phyloP scores from a whole-genome alignment of 1,140 invertebrate species.

The Homarus americanus region DNA sequence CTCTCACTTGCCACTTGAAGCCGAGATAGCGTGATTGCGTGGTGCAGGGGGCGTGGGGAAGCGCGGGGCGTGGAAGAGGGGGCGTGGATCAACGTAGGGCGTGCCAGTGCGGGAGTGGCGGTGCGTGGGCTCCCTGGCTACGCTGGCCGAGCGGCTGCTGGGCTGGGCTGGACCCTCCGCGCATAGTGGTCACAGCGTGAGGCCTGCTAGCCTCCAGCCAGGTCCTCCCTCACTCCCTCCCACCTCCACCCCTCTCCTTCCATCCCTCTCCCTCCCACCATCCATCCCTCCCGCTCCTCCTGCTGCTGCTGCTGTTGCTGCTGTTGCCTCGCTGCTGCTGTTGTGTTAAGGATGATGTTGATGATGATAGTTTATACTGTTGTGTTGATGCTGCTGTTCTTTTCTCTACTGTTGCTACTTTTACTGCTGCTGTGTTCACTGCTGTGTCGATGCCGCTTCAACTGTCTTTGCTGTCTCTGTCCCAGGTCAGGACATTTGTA shows the following conservation, averaged over 20 bases:
- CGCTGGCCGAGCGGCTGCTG: neutral
- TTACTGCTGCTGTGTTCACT: neutral
- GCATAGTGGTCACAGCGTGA: slow-evolving; percentile 51
- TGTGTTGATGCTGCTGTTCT: neutral
- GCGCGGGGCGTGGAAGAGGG: neutral
- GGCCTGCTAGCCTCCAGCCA: slow-evolving; percentile 43
- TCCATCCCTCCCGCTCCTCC: neutral
- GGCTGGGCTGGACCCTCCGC: slow-evolving; percentile 9
- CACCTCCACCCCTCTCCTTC: neutral
- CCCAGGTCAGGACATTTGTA: too few relatives aligned
- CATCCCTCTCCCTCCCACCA: neutral
- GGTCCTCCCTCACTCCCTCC: slow-evolving; percentile 9
- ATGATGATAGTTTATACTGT: neutral
- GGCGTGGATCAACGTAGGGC: slow-evolving; percentile 13
- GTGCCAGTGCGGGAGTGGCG: neutral
- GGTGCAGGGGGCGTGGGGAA: slow-evolving; percentile 28
- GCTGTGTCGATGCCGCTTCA: neutral
- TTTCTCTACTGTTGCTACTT: neutral
- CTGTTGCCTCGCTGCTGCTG: neutral
- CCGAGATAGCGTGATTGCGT: neutral
- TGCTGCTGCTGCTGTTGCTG: neutral
- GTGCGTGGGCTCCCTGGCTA: slow-evolving; percentile 28
- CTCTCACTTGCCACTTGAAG: neutral
- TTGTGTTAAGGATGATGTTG: neutral
- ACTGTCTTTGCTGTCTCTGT: neutral